Conservation (phyloP, 1,140 invertebrate species). For the Macrobrachium rosenbergii region DNA sequence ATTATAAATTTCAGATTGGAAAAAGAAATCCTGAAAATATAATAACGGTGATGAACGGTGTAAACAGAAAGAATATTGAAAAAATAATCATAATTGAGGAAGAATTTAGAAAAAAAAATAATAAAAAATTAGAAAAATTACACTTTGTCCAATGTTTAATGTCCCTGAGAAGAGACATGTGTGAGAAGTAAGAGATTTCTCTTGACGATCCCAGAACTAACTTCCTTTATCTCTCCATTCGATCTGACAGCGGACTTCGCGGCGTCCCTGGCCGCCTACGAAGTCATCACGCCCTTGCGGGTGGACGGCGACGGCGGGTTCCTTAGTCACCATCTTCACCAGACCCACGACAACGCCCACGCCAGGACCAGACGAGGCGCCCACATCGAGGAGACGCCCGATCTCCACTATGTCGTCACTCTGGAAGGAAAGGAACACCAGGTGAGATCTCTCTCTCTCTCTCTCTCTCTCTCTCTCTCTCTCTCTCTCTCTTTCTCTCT, state of each 20-base stretch:
- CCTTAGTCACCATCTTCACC: conserved; percentile 38
- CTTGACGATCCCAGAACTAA: not conserved
- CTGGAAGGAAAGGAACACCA: conserved; percentile 45
- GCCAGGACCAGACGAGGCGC: conserved; percentile 25
- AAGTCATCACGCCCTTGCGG: conserved; percentile 35
- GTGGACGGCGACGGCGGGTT: conserved; percentile 28
- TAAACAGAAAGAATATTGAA: too few species aligned
- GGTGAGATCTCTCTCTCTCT: conserved; percentile 1
- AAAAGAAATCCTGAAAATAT: too few species aligned
- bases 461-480: not conserved
- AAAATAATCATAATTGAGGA: too few species aligned
- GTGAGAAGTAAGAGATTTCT: not conserved
- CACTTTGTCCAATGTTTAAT: not conserved
- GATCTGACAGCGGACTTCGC: conserved; percentile 44
- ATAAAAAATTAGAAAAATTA: too few species aligned
- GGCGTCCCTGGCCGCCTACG: conserved; percentile 20
- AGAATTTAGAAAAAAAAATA: too few species aligned
- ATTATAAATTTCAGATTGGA: too few species aligned
- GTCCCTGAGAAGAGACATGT: not conserved
- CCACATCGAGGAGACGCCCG: not conserved
- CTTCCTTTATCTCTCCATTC: not conserved
- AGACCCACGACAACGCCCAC: conserved; percentile 27
- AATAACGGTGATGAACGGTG: too few species aligned
- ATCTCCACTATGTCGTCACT: conserved; percentile 29
- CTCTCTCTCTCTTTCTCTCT: not conserved